These are phyloP conservation scores for Pachyuromys duprasi DNA, from an alignment of 2,797 vertebrate species.

Conservation along the genomic window DNA sequence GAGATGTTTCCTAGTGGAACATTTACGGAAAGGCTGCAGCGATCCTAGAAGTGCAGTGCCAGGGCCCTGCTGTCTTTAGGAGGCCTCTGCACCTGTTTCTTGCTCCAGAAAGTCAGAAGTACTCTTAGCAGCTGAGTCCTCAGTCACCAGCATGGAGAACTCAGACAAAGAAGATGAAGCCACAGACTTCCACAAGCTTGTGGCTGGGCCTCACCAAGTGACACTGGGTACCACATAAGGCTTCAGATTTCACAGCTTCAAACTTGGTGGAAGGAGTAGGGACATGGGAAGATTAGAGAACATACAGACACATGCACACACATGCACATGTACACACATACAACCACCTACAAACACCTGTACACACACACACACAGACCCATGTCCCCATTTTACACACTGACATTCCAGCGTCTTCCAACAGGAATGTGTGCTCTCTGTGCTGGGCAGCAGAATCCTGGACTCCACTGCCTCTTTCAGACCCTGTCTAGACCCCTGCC, in stretches of 20 bases:
- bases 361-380: neutral
- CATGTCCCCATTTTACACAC: neutral
- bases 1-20: neutral
- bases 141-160: neutral
- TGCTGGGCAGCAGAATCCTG: neutral
- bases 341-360: no score
- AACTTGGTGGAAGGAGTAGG: neutral
- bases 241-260: neutral
- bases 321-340: neutral
- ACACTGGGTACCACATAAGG: neutral
- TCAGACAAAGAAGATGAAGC: neutral
- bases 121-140: neutral
- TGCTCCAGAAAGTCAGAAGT: neutral
- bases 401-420: neutral
- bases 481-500: conserved; percentile 29
- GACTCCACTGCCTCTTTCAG: neutral
- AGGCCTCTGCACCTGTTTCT: neutral
- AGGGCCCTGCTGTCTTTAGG: neutral
- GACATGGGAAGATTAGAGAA: neutral
- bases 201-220: neutral
- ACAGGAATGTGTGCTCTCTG: neutral
- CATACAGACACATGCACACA: accelerated
- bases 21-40: neutral
- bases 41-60: neutral
- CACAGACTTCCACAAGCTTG: neutral